Evolutionary conservation across 1,140 invertebrate genomes (phyloP), one percentile per base, ranked within the genome.

Genomic region (Aphelenchoides avenae): DNA sequence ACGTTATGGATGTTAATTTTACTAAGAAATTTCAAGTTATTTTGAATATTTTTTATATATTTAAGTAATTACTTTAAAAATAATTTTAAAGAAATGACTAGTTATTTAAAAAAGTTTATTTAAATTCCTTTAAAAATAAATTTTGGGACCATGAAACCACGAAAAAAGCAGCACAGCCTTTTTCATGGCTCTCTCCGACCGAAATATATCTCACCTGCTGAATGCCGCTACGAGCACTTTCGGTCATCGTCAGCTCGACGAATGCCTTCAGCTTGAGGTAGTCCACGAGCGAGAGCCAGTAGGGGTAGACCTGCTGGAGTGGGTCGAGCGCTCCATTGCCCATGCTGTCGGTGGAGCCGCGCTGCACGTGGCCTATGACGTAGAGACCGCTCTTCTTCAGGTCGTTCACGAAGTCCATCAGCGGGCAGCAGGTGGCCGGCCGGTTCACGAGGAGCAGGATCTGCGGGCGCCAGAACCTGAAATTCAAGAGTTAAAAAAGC

Each of bases 361-460:
- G 37, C 30, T 75, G 68, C 2, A 77, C 74, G 50, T 77, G 75
- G 9, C 73, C 75, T 49, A 78, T 64, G 6, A 78, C 70, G 39
- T 77, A 78, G 7, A 76, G 52, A 5, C 95, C 95, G 63, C 91
- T 89, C 79, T 99, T 99, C 77, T 99, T 99, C 66, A 98, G 82
- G 77, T 96, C 93, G 77, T 99, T 99, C 1, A 94, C 88, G 81
- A 98, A 99, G 79, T 91, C 86, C 37, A 98, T 93, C 4, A 98
- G 79, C 0, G 91, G 87, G 70, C 89, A 88, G 1, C 84, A 84
- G 6, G 88, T 87, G n/a, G 91, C 81, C 1, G 93, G 92, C 58
- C 89, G 91, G 0, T 87, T 84, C 3, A 98, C 86, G 78, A 99
- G 82, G 1, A 98, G 79, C 7, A 99, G 78, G 78, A 99, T 89